These are phyloP conservation scores for Dynastes maya DNA, from an alignment of 2,888 invertebrate genomes.

Conservation along the genomic window DNA sequence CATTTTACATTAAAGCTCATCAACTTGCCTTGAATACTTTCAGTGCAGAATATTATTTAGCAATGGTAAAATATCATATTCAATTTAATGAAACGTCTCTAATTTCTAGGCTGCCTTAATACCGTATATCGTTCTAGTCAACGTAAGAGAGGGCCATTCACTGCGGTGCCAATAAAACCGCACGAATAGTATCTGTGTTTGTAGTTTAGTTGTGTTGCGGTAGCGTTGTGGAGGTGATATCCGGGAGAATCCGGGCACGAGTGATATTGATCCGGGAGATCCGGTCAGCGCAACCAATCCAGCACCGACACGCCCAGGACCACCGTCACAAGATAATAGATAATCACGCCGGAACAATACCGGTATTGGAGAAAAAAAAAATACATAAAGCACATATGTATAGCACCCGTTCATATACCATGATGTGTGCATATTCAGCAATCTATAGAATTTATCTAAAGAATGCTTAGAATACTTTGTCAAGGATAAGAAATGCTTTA, in stretches of 20 bases:
- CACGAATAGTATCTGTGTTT: conserved; percentile 50
- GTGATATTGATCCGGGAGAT: conserved; percentile 70
- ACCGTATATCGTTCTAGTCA: neutral
- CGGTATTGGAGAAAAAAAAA: conserved; percentile 40
- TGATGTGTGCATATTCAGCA: neutral
- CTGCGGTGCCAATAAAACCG: conserved; percentile 44
- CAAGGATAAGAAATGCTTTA: too few species aligned
- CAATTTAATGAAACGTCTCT: too few species aligned
- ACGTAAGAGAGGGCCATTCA: neutral
- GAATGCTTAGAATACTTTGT: too few species aligned
- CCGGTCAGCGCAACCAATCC: conserved; percentile 67
- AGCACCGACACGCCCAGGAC: conserved; percentile 66
- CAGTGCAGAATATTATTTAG: too few species aligned
- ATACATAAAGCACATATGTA: neutral
- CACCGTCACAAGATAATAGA: conserved; percentile 48
- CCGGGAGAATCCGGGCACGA: conserved; percentile 67
- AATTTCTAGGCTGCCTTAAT: too few species aligned
- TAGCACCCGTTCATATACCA: neutral
- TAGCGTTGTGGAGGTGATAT: conserved; percentile 63
- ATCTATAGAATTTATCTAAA: neutral
- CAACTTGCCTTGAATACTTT: too few species aligned
- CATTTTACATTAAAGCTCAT: too few species aligned
- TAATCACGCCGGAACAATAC: conserved; percentile 47
- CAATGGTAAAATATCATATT: too few species aligned
- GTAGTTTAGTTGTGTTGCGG: conserved; percentile 54